Conservation (phyloP, 2,797 vertebrate species). For the Peromyscus nudipes region DNA sequence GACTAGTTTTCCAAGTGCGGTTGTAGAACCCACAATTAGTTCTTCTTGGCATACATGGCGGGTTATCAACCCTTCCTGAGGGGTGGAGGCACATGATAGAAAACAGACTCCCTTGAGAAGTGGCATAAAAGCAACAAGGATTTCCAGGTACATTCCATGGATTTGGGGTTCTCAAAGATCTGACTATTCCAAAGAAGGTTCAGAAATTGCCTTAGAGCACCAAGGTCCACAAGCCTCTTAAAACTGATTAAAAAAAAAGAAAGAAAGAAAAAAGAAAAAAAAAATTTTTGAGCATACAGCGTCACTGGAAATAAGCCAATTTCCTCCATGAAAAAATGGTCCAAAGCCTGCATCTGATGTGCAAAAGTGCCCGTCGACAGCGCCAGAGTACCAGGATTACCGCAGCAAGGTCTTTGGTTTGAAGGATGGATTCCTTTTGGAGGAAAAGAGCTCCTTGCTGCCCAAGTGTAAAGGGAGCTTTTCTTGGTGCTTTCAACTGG, state of each 20-base stretch:
- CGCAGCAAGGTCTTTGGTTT: background rate
- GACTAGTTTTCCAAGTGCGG: background rate
- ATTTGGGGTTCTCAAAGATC: background rate
- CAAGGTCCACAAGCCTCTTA: background rate
- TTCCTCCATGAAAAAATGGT: background rate
- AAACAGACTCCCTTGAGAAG: background rate
- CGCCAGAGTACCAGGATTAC: background rate
- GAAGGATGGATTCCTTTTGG: background rate
- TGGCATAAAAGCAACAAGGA: background rate
- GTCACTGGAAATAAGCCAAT: background rate
- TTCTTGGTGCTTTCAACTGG: background rate
- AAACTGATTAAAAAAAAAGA: background rate
- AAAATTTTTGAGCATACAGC: background rate
- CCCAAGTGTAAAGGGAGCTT: background rate
- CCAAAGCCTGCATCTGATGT: background rate
- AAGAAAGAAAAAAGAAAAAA: background rate
- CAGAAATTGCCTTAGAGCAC: background rate
- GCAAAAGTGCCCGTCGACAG: background rate
- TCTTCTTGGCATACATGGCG: background rate
- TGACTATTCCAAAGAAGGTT: background rate
- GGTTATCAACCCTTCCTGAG: background rate
- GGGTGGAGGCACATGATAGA: background rate
- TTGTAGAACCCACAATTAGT: conserved; percentile 14
- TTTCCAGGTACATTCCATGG: background rate
- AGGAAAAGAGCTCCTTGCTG: background rate